Evolutionary conservation across 2,113 vertebrate genomes (phyloP), one percentile per base, ranked within the genome.

Genomic region (Pelmatolapia mariae): DNA sequence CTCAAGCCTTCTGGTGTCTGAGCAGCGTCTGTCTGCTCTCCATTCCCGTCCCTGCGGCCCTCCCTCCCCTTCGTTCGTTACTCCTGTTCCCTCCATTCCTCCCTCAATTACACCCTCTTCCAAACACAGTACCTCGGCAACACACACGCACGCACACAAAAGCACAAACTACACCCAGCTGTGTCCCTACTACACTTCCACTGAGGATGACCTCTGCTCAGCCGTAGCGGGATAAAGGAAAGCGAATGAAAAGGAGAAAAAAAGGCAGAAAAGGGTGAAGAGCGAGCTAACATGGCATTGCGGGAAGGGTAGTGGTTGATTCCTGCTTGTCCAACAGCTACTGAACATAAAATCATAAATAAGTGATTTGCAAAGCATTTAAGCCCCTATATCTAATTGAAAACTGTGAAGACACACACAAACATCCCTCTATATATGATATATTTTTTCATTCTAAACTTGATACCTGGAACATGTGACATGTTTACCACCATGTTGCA

Each of bases 1-100:
- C 97, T 96, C 94, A 93, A 95, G 95, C 96, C 96, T 95, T 95
- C 96, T 96, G 95, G 95, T 96, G 96, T 96, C 96, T 96, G 96
- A 96, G 95, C 94, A 93, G 92, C 94, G 93, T 96, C 96, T 97
- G 96, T 96, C 96, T 96, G 95, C 96, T 95, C 95, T 96, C 95
- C 95, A 89, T 92, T 91, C 91, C 94, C 82, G 93, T 96, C 96
- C 96, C 96, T 94, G 93, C 92, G 94, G 88, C 92, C 87, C 93
- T 89, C 94, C 92, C 94, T 90, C 91, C 93, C 91, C 94, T 93
- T 89, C 89, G 88, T 94, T 94, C 89, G 90, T 94, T 94, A 89
- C 93, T 95, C 91, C 91, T 91, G 87, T 91, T 94, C 94, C 95
- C 88, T 94, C 93, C 93, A 94, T 91, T 94, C 94, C 91, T 96